Evolutionary conservation across 2,113 vertebrate species (phyloP).

Genomic region (Lophura nycthemera): DNA sequence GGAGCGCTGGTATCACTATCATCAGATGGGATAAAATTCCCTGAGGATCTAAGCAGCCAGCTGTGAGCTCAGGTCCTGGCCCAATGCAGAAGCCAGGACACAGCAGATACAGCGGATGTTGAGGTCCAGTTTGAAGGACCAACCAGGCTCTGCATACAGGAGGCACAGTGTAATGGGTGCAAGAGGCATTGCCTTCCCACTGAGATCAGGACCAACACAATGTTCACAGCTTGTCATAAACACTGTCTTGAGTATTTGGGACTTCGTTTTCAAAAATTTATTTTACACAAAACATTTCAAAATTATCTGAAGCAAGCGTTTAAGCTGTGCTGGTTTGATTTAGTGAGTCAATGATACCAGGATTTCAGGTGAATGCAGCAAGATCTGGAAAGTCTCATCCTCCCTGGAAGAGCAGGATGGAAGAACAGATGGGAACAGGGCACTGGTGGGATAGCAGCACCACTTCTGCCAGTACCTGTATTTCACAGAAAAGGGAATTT

Average conservation of each 20-base stretch:
- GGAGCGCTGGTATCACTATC: fast-evolving
- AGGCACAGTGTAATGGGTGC: background rate
- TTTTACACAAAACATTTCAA: conserved; percentile 13
- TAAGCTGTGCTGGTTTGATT: background rate
- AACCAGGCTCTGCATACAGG: background rate
- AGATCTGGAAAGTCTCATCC: background rate
- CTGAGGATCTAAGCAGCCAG: background rate
- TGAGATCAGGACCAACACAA: background rate
- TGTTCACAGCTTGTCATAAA: conserved; percentile 40
- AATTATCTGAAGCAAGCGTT: background rate
- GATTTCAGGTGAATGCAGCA: background rate
- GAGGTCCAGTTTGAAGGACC: background rate
- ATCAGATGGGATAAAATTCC: fast-evolving
- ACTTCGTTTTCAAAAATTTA: background rate
- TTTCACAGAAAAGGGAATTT: conserved; percentile 12
- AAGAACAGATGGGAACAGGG: background rate
- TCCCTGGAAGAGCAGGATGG: fast-evolving
- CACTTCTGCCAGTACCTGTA: background rate
- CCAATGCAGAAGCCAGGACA: background rate
- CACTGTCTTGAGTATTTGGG: background rate
- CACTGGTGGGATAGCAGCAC: background rate
- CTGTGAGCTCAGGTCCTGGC: background rate
- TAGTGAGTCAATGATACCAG: background rate
- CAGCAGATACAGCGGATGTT: fast-evolving
- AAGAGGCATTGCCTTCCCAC: background rate